Percentiles rank a stretch among this genome's conserved stretches.
These are phyloP conservation scores for Perizoma affinitatum DNA, from an alignment of 2,888 invertebrate species.

Conservation along the genomic window DNA sequence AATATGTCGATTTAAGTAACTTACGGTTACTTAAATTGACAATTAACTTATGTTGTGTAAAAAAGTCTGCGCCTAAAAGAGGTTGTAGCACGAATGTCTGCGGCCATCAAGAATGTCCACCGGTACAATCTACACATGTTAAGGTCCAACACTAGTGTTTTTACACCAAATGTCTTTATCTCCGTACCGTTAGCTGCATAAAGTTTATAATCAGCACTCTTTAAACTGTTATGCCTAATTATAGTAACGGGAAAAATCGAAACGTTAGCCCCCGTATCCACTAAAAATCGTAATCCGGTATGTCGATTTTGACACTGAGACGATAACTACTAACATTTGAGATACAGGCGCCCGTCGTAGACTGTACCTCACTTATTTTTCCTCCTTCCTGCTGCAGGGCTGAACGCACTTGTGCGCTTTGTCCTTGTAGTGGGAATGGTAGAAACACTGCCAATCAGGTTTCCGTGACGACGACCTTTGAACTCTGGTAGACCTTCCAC, in stretches of 20 bases:
- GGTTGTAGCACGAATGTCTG: constrained; percentile 39
- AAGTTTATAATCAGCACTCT: constrained; percentile 25
- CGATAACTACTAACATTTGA: too few species aligned
- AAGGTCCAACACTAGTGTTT: constrained; percentile 33
- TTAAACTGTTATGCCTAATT: not conserved
- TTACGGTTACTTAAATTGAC: constrained; percentile 31
- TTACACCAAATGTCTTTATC: constrained; percentile 28
- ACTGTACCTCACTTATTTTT: constrained; percentile 26
- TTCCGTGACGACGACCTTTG: too few species aligned
- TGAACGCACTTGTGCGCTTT: constrained; percentile 14
- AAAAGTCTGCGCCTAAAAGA: constrained; percentile 45
- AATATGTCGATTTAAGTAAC: too few species aligned
- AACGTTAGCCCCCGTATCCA: constrained; percentile 24
- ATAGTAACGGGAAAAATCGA: too few species aligned
- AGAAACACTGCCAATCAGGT: constrained; percentile 16
- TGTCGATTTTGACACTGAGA: too few species aligned
- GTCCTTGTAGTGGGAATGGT: constrained; percentile 20
- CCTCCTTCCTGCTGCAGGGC: constrained; percentile 24
- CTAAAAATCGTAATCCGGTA: constrained; percentile 20
- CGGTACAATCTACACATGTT: constrained; percentile 34
- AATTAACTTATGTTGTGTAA: constrained; percentile 33
- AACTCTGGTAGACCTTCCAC: too few species aligned
- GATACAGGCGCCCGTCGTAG: constrained; percentile 16
- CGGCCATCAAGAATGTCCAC: constrained; percentile 43
- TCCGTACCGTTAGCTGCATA: constrained; percentile 37